Conservation (phyloP, 1,140 invertebrate genomes). For the Calephelis virginiensis region DNA sequence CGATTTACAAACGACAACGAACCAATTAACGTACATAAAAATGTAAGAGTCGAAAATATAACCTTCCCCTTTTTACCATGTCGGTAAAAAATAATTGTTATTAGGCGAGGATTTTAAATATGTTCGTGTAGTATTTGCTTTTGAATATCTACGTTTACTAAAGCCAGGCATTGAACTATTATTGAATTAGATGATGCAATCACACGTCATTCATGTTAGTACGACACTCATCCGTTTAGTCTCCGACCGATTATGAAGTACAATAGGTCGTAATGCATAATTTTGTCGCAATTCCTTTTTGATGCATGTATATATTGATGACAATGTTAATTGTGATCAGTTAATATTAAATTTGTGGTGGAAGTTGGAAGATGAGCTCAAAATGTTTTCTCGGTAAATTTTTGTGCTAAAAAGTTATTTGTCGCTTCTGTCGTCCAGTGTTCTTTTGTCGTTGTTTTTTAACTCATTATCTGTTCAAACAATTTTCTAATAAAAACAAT, state of each 20-base stretch:
- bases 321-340: neutral
- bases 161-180: neutral
- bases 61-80: no score
- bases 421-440: no score
- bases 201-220: neutral
- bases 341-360: constrained; percentile 3
- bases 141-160: no score
- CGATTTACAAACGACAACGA: no score
- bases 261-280: constrained; percentile 29
- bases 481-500: no score
- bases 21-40: no score
- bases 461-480: no score
- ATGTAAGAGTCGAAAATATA: no score
- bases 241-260: neutral
- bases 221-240: neutral
- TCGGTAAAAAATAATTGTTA: no score
- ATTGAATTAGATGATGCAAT: constrained; percentile 8
- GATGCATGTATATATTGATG: neutral
- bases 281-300: constrained; percentile 8
- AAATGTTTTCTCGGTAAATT: constrained; percentile 27
- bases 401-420: neutral
- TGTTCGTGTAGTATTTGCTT: no score
- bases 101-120: no score
- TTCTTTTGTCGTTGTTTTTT: no score
- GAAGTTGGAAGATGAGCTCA: constrained; percentile 20